These are phyloP conservation scores for Hirtodrosophila histrioides DNA, from an alignment of 2,888 invertebrate species.

Conservation along the genomic window DNA sequence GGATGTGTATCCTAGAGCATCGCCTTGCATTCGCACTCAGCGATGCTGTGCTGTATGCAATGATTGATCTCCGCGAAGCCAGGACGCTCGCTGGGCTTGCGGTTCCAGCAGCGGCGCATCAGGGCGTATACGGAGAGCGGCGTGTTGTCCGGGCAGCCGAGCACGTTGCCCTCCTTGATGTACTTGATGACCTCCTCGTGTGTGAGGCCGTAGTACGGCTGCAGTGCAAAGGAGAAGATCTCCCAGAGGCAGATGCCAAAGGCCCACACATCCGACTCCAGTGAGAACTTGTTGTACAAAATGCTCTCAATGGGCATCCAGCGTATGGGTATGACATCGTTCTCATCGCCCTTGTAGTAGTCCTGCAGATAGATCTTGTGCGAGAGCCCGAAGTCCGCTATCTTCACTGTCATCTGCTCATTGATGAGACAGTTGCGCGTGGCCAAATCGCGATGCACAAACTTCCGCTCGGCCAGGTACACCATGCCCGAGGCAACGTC, in stretches of 20 bases:
- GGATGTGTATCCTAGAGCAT: conserved; percentile 69
- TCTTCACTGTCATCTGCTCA: conserved; percentile 97
- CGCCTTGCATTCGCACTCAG: conserved; percentile 83
- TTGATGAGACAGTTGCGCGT: conserved; percentile 98
- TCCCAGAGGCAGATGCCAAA: conserved; percentile 99
- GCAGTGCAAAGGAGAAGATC: conserved; percentile 97
- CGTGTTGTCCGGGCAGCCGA: conserved; percentile 95
- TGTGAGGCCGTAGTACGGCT: conserved; percentile 98
- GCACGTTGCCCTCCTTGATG: conserved; percentile 95
- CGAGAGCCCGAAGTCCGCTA: conserved; percentile 98
- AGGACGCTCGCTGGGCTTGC: conserved; percentile 93
- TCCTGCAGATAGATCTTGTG: conserved; percentile 97
- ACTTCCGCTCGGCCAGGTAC: conserved; percentile 95
- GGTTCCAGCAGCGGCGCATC: conserved; percentile 97
- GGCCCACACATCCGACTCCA: conserved; percentile 98
- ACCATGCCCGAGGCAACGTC: conserved; percentile 98
- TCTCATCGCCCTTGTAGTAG: conserved; percentile 97
- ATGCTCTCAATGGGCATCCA: conserved; percentile 99
- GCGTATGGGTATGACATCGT: conserved; percentile 97
- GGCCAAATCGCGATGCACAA: conserved; percentile 97
- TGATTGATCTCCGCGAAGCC: conserved; percentile 93
- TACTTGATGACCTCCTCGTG: conserved; percentile 98
- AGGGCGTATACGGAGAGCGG: conserved; percentile 94
- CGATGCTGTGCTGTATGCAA: conserved; percentile 89
- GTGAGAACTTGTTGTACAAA: conserved; percentile 97